Conservation (phyloP, 2,888 invertebrate species). For the Meandrusa payeni region DNA sequence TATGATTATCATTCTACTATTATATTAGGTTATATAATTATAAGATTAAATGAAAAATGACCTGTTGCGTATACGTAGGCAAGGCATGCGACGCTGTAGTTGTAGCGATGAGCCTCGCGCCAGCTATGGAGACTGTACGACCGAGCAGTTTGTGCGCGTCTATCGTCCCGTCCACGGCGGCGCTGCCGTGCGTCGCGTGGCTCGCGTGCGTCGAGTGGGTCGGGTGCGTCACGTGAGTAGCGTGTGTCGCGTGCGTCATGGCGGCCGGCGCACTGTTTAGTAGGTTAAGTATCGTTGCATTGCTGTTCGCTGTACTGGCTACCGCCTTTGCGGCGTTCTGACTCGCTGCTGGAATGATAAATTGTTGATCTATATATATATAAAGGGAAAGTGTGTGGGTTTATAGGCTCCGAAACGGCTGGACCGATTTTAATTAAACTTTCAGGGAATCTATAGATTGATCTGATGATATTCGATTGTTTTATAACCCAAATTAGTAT, state of each 20-base stretch:
- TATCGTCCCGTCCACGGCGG: slow-evolving; percentile 35
- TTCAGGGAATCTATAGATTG: too few relatives aligned
- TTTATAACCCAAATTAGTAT: too few relatives aligned
- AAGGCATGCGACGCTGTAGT: slow-evolving; percentile 58
- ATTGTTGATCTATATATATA: too few relatives aligned
- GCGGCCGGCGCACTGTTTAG: slow-evolving; percentile 89
- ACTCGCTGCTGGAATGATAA: slow-evolving; percentile 49
- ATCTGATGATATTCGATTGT: too few relatives aligned
- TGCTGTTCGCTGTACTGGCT: slow-evolving; percentile 78
- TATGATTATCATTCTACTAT: too few relatives aligned
- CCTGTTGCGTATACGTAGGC: slow-evolving; percentile 68
- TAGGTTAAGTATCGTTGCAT: slow-evolving; percentile 88
- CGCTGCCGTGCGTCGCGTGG: slow-evolving; percentile 16
- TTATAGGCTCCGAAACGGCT: too few relatives aligned
- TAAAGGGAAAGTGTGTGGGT: too few relatives aligned
- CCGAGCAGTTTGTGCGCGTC: slow-evolving; percentile 70
- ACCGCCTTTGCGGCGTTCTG: slow-evolving; percentile 71
- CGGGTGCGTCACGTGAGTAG: slow-evolving; percentile 27
- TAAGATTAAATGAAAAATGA: too few relatives aligned
- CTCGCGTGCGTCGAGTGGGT: slow-evolving; percentile 29
- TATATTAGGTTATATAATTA: too few relatives aligned
- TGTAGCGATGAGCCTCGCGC: slow-evolving; percentile 62
- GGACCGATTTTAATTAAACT: too few relatives aligned
- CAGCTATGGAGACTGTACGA: slow-evolving; percentile 80
- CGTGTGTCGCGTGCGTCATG: slow-evolving; percentile 80